Percentiles rank a stretch among this genome's conserved stretches.
These are phyloP conservation scores for Sycophila texana DNA, from an alignment of 2,888 invertebrate species.

Conservation along the genomic window DNA sequence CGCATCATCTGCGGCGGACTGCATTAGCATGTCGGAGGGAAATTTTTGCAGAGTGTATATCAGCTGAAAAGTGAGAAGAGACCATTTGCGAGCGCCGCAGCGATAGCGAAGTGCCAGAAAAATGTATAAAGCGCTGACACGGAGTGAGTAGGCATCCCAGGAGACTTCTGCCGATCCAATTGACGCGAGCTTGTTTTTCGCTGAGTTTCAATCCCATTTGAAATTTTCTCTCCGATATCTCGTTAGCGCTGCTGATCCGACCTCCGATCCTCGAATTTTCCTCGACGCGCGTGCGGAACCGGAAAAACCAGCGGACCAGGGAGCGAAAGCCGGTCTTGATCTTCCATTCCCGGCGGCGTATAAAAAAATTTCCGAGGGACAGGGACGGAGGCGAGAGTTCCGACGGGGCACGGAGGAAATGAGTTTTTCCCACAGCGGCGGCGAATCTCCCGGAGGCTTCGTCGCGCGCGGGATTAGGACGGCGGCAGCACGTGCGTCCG, in stretches of 20 bases:
- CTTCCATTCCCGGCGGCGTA: not conserved
- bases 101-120: too few species aligned
- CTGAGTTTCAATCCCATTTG: too few species aligned
- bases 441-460: constrained; percentile 18
- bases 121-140: too few species aligned
- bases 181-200: too few species aligned
- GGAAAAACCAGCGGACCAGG: not conserved
- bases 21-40: too few species aligned
- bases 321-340: not conserved
- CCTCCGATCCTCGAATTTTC: too few species aligned
- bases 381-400: not conserved
- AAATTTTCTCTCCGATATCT: not conserved
- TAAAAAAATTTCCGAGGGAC: not conserved
- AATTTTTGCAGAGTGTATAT: too few species aligned
- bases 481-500: constrained; percentile 10
- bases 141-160: too few species aligned
- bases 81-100: too few species aligned
- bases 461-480: constrained; percentile 11
- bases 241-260: not conserved
- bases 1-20: too few species aligned
- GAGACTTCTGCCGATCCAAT: too few species aligned
- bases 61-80: too few species aligned
- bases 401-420: constrained; percentile 5
- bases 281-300: not conserved
- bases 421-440: constrained; percentile 33